These are phyloP conservation scores for Mycteria americana DNA, from an alignment of 2,797 vertebrate species.

Conservation along the genomic window DNA sequence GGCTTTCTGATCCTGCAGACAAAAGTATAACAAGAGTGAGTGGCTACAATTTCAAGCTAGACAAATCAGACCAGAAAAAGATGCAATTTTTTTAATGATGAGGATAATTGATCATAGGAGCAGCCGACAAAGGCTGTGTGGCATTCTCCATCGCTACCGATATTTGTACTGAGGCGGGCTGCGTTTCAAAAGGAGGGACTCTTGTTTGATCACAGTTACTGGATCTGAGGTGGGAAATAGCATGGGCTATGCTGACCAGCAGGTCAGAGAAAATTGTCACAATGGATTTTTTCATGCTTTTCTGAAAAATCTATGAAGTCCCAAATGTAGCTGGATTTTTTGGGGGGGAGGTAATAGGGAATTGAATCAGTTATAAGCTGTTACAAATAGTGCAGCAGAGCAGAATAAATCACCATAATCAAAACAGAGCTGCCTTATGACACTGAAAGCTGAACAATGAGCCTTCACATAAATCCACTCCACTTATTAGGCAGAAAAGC, in stretches of 20 bases:
- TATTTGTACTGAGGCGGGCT: rapidly evolving
- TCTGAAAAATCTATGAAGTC: background rate
- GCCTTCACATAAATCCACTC: conserved; percentile 43
- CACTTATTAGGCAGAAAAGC: conserved; percentile 43
- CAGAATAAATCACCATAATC: conserved; percentile 63
- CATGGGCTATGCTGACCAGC: background rate
- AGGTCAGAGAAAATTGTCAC: background rate
- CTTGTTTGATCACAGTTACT: background rate
- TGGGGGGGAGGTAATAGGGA: background rate
- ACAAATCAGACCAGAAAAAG: background rate
- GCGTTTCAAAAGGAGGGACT: background rate
- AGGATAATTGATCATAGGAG: background rate
- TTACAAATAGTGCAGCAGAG: conserved; percentile 18
- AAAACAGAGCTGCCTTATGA: conserved; percentile 44
- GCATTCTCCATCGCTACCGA: rapidly evolving
- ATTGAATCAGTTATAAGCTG: background rate
- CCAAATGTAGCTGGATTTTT: background rate
- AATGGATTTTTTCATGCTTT: background rate
- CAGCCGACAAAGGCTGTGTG: background rate
- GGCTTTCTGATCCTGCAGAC: background rate
- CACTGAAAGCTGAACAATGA: conserved; percentile 43
- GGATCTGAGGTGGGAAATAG: background rate
- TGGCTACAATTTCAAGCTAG: background rate
- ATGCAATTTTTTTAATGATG: rapidly evolving
- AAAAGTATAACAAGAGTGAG: background rate